Conservation (phyloP, 2,797 vertebrate species). For the Phrynocephalus vlangalii region DNA sequence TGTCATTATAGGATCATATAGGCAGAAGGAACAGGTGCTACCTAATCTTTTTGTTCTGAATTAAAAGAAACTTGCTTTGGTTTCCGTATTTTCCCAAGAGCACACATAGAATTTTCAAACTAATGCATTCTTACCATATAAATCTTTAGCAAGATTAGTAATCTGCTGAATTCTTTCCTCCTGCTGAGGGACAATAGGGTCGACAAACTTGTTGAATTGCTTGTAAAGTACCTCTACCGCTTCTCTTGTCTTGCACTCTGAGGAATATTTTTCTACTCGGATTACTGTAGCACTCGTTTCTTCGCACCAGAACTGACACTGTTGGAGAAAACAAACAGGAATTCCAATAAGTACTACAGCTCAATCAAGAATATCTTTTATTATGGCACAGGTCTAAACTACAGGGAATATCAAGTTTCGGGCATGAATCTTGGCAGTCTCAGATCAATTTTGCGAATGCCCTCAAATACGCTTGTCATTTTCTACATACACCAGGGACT, state of each 20-base stretch:
- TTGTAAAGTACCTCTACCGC: constrained; percentile 85
- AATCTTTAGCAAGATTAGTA: constrained; percentile 80
- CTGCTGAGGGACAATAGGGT: constrained; percentile 87
- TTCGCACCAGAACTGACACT: constrained; percentile 93
- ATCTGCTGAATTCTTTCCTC: constrained; percentile 88
- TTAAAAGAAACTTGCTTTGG: not conserved
- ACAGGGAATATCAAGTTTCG: not conserved
- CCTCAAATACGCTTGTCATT: not conserved
- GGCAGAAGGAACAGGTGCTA: not conserved
- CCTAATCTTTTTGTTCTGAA: constrained; percentile 25
- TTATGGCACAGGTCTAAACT: not conserved
- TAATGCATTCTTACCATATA: constrained; percentile 83
- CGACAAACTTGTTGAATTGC: constrained; percentile 91
- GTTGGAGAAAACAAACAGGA: constrained; percentile 43
- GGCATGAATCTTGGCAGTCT: not conserved
- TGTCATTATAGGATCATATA: not conserved
- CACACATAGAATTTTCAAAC: not conserved
- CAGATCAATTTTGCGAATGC: not conserved
- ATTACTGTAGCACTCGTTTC: constrained; percentile 89
- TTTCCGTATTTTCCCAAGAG: not conserved
- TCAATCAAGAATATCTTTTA: not conserved
- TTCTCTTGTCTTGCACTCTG: constrained; percentile 86
- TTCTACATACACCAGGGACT: not conserved
- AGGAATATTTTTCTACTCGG: constrained; percentile 87
- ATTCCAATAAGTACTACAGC: not conserved